Percentiles rank a stretch among this genome's conserved stretches.
Conservation (phyloP, 2,113 vertebrate species). For the Calonectris borealis region DNA sequence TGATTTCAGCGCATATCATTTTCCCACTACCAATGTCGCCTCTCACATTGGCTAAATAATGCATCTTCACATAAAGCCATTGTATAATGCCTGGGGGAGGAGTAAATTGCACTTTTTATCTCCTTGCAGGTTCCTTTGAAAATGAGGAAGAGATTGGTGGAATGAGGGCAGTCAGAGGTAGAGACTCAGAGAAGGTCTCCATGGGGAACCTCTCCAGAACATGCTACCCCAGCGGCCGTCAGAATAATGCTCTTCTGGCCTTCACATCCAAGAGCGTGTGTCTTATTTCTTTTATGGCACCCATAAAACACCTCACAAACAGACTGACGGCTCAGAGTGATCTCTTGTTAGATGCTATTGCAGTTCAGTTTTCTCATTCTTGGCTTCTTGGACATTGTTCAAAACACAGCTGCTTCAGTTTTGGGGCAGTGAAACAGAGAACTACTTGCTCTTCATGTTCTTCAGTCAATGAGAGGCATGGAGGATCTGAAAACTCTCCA, state of each 20-base stretch:
- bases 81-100: neutral
- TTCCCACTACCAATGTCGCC: too few species aligned
- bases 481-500: too few species aligned
- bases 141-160: neutral
- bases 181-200: neutral
- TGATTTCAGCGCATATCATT: rapidly evolving
- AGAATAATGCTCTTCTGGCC: neutral
- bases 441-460: neutral
- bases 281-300: neutral
- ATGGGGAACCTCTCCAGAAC: neutral
- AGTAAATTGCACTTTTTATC: too few species aligned
- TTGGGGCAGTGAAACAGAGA: neutral
- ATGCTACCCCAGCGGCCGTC: too few species aligned
- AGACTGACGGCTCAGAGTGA: neutral
- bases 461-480: neutral
- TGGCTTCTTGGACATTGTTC: neutral
- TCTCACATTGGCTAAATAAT: neutral
- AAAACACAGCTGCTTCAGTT: neutral
- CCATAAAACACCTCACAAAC: neutral
- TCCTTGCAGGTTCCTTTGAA: neutral
- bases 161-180: too few species aligned
- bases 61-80: neutral
- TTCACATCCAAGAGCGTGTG: neutral
- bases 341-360: neutral
- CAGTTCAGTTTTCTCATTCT: neutral